phyloP scores from a whole-genome alignment of 1,140 invertebrate species.

The Panulirus ornatus region DNA sequence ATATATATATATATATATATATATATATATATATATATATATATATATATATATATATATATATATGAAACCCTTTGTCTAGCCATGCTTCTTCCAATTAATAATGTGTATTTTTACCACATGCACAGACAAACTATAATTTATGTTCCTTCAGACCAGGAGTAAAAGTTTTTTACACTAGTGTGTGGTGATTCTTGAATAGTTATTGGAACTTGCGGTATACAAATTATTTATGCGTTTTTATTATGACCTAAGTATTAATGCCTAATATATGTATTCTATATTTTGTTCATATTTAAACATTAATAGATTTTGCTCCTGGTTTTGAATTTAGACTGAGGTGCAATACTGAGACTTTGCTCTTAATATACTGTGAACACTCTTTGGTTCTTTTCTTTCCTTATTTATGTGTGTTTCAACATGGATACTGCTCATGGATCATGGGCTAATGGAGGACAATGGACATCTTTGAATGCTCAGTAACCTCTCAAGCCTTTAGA shows the following conservation, averaged over 20 bases:
- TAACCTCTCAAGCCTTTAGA: neutral
- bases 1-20: constrained; percentile 11
- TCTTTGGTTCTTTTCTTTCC: constrained; percentile 14
- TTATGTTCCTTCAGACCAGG: constrained; percentile 52
- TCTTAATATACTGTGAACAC: constrained; percentile 43
- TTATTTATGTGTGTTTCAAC: neutral
- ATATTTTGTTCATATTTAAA: neutral
- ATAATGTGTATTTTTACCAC: constrained; percentile 46
- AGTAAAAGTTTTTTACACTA: too few relatives aligned
- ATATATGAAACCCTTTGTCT: neutral
- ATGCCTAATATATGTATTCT: constrained; percentile 18
- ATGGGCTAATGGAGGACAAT: neutral
- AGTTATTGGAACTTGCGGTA: neutral
- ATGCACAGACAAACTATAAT: constrained; percentile 59
- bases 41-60: constrained; percentile 43
- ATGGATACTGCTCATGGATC: neutral
- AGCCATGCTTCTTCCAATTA: constrained; percentile 34
- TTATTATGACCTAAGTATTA: constrained; percentile 17
- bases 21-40: constrained; percentile 44
- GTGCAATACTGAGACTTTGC: constrained; percentile 64
- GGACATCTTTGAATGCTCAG: neutral
- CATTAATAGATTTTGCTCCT: constrained; percentile 50
- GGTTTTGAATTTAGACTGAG: constrained; percentile 63
- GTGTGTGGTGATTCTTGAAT: constrained; percentile 26
- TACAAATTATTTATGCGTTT: neutral